These are phyloP conservation scores for Macrochelys suwanniensis DNA, from an alignment of 2,797 vertebrate species.

Conservation along the genomic window DNA sequence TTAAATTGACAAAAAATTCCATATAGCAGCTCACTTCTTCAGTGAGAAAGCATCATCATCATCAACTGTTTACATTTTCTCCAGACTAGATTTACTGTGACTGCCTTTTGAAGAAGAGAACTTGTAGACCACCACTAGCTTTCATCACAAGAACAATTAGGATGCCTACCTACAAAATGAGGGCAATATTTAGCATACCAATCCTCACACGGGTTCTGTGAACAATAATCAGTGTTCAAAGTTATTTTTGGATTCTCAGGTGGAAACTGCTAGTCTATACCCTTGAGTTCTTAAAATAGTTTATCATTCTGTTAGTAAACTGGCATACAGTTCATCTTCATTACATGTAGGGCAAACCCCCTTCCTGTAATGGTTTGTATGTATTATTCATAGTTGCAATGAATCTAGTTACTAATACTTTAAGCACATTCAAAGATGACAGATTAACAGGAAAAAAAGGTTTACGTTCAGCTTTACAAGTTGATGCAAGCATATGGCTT, in stretches of 20 bases:
- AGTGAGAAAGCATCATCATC: background rate
- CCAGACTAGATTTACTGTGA: background rate
- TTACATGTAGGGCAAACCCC: background rate
- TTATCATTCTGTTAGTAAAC: background rate
- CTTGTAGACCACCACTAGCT: background rate
- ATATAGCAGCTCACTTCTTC: background rate
- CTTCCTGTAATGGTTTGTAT: background rate
- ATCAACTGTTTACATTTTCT: background rate
- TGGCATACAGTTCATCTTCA: background rate
- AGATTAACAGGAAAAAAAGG: background rate
- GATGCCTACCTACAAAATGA: background rate
- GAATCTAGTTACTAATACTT: background rate
- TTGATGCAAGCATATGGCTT: constrained; percentile 33
- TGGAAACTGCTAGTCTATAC: background rate
- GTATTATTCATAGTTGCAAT: background rate
- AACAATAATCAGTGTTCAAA: background rate
- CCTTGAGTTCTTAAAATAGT: background rate
- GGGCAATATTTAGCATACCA: background rate
- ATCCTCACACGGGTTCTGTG: background rate
- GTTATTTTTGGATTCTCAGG: background rate
- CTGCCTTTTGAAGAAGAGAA: background rate
- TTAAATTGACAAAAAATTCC: background rate
- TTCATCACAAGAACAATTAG: background rate
- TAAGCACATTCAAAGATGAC: background rate
- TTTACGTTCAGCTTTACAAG: background rate